phyloP scores from a whole-genome alignment of 2,888 invertebrate species.

The Cacoxenus indagator region DNA sequence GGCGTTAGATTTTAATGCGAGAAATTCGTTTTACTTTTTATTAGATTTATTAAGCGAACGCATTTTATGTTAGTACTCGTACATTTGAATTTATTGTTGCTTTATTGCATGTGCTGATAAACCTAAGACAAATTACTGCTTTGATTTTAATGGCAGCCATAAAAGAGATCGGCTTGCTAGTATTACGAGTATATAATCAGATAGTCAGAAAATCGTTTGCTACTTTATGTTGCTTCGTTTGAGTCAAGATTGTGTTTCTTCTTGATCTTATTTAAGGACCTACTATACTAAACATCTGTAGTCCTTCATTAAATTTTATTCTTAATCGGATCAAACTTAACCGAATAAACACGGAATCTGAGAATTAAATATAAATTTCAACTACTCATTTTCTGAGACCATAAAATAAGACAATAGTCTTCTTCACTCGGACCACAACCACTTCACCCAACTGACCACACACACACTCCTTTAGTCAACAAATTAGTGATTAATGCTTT shows the following conservation, averaged over 20 bases:
- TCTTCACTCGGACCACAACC: background rate
- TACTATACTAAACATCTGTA: no score
- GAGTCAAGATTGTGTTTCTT: background rate
- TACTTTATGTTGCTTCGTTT: background rate
- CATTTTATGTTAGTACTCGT: slow-evolving; percentile 61
- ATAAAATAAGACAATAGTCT: no score
- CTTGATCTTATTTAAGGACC: no score
- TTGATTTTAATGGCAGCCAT: slow-evolving; percentile 54
- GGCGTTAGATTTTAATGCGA: slow-evolving; percentile 17
- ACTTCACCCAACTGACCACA: slow-evolving; percentile 12
- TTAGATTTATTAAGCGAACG: slow-evolving; percentile 17
- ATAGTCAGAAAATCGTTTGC: background rate
- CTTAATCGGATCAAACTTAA: no score
- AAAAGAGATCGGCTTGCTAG: slow-evolving; percentile 51
- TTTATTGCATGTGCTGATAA: slow-evolving; percentile 61
- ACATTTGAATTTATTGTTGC: slow-evolving; percentile 62
- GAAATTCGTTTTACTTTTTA: slow-evolving; percentile 22
- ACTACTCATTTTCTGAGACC: no score
- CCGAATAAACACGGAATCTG: no score
- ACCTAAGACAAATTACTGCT: slow-evolving; percentile 48
- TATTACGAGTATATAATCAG: slow-evolving; percentile 47
- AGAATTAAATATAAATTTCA: no score
- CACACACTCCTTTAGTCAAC: slow-evolving; percentile 50
- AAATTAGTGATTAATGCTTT: slow-evolving; percentile 59
- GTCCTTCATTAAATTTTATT: no score